Conservation (phyloP, 2,113 vertebrate genomes). For the Myotis brandtii region DNA sequence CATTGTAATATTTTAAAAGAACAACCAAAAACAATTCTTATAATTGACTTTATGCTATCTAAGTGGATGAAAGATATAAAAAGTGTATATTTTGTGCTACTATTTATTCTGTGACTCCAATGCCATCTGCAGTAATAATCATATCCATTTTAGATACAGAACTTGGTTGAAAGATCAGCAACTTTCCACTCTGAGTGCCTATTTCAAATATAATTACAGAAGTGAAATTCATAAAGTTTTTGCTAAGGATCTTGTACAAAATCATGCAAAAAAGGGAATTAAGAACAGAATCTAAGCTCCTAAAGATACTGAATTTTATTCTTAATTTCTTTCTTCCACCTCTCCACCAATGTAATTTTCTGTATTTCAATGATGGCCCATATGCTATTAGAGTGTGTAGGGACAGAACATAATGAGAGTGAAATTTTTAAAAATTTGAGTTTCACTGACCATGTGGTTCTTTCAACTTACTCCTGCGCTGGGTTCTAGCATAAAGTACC, state of each 20-base stretch:
- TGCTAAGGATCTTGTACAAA: slow-evolving; percentile 27
- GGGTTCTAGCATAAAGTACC: slow-evolving; percentile 93
- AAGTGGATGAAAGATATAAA: neutral
- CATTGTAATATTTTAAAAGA: neutral
- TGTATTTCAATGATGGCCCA: neutral
- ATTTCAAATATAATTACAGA: neutral
- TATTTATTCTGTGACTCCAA: neutral
- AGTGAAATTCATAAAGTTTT: neutral
- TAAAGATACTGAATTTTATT: slow-evolving; percentile 17
- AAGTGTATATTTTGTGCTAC: neutral
- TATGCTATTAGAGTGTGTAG: neutral
- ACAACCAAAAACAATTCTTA: neutral
- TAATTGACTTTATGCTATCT: neutral
- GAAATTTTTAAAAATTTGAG: neutral
- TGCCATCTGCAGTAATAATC: neutral
- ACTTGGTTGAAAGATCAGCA: neutral
- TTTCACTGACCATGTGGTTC: slow-evolving; percentile 88
- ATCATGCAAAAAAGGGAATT: slow-evolving; percentile 9
- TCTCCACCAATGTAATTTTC: neutral
- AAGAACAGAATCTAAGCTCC: slow-evolving; percentile 13
- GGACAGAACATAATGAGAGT: neutral
- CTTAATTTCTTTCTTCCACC: neutral
- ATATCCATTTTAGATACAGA: neutral
- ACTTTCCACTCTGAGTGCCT: neutral
- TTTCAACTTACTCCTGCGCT: slow-evolving; percentile 89